Evolutionary conservation across 1,140 invertebrate species (phyloP).

Genomic region (Pinna nobilis): DNA sequence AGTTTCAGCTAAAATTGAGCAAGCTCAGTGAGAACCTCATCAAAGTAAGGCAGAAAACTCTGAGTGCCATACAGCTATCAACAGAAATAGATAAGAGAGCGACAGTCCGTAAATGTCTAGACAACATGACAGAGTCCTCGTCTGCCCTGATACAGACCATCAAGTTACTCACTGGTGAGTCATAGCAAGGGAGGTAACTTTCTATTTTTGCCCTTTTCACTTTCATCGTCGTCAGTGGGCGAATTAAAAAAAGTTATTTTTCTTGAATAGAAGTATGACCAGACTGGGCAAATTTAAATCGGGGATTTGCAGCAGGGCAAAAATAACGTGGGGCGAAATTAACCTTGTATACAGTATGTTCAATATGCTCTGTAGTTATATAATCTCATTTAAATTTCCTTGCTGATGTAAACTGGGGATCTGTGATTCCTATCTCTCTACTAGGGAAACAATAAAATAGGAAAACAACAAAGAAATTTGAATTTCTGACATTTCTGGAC

Average conservation of each 20-base stretch:
- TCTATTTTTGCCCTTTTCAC: too few species aligned
- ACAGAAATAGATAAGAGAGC: slow-evolving; percentile 41
- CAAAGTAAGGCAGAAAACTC: slow-evolving; percentile 35
- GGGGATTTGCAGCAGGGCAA: too few species aligned
- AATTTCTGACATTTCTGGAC: too few species aligned
- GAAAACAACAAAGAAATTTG: not conserved
- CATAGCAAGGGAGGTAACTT: not conserved
- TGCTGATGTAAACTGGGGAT: not conserved
- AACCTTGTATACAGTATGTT: not conserved
- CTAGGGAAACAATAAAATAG: not conserved
- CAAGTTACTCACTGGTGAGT: slow-evolving; percentile 33
- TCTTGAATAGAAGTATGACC: too few species aligned
- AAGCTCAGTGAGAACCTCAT: slow-evolving; percentile 45
- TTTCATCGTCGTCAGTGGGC: too few species aligned
- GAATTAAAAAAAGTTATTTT: too few species aligned
- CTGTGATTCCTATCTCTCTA: not conserved
- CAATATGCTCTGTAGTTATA: not conserved
- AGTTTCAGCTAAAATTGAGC: slow-evolving; percentile 28
- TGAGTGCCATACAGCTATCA: slow-evolving; percentile 49
- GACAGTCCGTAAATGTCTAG: slow-evolving; percentile 45
- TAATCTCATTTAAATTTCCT: not conserved
- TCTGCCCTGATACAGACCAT: slow-evolving; percentile 27
- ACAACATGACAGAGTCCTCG: slow-evolving; percentile 40
- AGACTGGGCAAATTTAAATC: not conserved
- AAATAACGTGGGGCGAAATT: too few species aligned